Evolutionary conservation across 1,140 invertebrate genomes (phyloP).

Genomic region (Hyposmocoma kahamanoa): DNA sequence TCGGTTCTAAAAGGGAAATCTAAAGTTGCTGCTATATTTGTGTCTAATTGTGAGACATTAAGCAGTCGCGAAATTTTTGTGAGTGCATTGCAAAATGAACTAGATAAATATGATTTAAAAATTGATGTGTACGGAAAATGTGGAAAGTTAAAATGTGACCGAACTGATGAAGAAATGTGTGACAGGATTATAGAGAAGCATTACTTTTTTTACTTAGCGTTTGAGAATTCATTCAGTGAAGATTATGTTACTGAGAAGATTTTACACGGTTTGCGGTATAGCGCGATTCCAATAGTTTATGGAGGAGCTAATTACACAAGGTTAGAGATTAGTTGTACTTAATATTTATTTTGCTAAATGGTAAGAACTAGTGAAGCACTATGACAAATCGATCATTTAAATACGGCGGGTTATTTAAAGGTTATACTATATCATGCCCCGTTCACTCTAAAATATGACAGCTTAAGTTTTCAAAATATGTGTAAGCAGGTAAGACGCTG

Average conservation of each 20-base stretch:
- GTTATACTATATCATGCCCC: too few relatives aligned
- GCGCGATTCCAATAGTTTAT: conserved; percentile 44
- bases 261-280: conserved; percentile 29
- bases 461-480: too few relatives aligned
- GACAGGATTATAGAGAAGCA: conserved; percentile 53
- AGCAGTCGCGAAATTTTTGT: neutral
- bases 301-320: conserved; percentile 62
- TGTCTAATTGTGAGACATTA: conserved; percentile 62
- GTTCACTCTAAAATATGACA: too few relatives aligned
- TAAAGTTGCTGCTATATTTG: conserved; percentile 76
- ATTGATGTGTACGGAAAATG: conserved; percentile 83
- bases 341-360: too few relatives aligned
- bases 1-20: conserved; percentile 48
- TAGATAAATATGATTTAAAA: conserved; percentile 15
- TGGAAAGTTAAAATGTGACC: conserved; percentile 49
- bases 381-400: too few relatives aligned
- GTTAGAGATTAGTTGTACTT: too few relatives aligned
- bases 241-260: conserved; percentile 78
- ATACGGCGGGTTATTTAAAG: too few relatives aligned
- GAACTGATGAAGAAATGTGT: conserved; percentile 34
- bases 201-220: conserved; percentile 82
- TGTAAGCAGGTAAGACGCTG: too few relatives aligned
- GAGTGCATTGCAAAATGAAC: neutral
- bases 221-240: conserved; percentile 78
- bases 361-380: too few relatives aligned